Percentiles rank a stretch among this genome's conserved stretches.
phyloP scores from a whole-genome alignment of 1,140 invertebrate genomes.

The Rhopalosiphum maidis region DNA sequence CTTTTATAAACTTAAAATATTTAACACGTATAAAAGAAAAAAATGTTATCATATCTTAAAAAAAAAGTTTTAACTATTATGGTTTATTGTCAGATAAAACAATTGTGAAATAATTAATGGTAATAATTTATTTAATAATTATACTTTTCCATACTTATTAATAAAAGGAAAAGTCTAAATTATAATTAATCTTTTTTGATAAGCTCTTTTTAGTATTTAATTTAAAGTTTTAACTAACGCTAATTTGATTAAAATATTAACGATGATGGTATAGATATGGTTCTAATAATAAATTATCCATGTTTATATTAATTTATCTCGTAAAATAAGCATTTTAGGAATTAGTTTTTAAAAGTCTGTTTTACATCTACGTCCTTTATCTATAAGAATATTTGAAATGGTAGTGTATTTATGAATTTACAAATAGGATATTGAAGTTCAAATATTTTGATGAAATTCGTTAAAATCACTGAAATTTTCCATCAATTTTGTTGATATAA shows the following conservation, averaged over 20 bases:
- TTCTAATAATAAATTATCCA: not conserved
- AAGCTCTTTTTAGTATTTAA: not conserved
- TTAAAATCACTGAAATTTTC: too few species aligned
- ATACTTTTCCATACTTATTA: not conserved
- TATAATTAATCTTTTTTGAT: not conserved
- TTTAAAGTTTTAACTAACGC: not conserved
- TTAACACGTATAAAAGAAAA: not conserved
- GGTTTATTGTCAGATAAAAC: not conserved
- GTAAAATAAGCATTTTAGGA: not conserved
- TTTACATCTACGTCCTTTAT: not conserved
- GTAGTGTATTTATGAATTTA: too few species aligned
- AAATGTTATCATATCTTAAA: constrained; percentile 9
- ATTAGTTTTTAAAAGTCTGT: not conserved
- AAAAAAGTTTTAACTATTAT: not conserved
- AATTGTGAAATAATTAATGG: not conserved
- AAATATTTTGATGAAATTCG: too few species aligned
- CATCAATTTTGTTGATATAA: too few species aligned
- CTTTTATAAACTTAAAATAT: constrained; percentile 7
- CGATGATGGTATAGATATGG: not conserved
- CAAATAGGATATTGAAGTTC: too few species aligned
- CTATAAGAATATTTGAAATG: not conserved
- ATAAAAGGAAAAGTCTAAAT: not conserved
- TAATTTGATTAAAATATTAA: not conserved
- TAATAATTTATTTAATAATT: constrained; percentile 15
- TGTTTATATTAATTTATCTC: not conserved